phyloP scores from a whole-genome alignment of 2,797 vertebrate genomes.

The Lophotriccus pileatus region DNA sequence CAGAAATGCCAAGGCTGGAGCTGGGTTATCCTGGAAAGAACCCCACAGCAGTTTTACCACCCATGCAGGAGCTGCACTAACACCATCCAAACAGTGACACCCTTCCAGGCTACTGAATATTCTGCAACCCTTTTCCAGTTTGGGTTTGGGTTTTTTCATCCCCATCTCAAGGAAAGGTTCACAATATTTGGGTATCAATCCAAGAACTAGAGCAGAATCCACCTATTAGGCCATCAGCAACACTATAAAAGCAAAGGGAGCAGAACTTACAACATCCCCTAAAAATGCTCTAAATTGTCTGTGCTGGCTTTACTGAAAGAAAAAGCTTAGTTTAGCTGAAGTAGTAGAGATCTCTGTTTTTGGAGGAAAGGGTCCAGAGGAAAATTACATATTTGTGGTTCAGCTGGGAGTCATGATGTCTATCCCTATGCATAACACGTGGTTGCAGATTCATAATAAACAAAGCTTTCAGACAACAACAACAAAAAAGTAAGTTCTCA shows the following conservation, averaged over 20 bases:
- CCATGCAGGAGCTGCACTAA: neutral
- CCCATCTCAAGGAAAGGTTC: neutral
- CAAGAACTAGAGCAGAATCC: neutral
- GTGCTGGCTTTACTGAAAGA: neutral
- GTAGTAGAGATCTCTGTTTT: slow-evolving; percentile 37
- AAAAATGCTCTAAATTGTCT: slow-evolving; percentile 21
- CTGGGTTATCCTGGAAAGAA: neutral
- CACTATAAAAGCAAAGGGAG: neutral
- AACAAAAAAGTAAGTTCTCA: neutral
- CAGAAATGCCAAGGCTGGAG: neutral
- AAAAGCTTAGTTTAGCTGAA: slow-evolving; percentile 42
- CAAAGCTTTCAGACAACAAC: slow-evolving; percentile 25
- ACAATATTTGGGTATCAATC: neutral
- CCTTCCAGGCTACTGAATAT: neutral
- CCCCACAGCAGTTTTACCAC: neutral
- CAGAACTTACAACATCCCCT: neutral
- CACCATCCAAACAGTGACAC: neutral
- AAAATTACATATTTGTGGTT: slow-evolving; percentile 64
- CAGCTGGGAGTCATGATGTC: slow-evolving; percentile 53
- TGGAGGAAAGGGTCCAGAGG: slow-evolving; percentile 54
- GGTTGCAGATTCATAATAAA: slow-evolving; percentile 30
- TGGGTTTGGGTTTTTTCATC: neutral
- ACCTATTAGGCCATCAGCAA: neutral
- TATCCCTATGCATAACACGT: slow-evolving; percentile 29
- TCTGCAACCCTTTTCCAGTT: neutral